A percentile compares a stretch with the other conserved stretches of the same genome.
These are phyloP conservation scores for Drosophila greeni DNA, from an alignment of 2,888 invertebrate genomes.

Conservation along the genomic window DNA sequence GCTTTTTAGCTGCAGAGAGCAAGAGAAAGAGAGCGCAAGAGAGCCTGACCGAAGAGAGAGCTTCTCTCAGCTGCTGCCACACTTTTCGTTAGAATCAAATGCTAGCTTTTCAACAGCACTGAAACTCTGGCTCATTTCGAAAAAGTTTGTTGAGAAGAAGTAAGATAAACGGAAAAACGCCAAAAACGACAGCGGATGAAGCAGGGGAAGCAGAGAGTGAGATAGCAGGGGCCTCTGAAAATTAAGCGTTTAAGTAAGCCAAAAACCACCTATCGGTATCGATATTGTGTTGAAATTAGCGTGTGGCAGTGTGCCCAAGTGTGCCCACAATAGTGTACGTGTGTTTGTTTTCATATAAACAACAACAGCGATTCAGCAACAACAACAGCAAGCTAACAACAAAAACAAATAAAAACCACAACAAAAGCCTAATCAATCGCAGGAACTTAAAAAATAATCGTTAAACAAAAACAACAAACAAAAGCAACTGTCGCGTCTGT, in stretches of 20 bases:
- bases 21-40: neutral
- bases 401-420: slow-evolving; percentile 21
- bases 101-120: slow-evolving; percentile 1
- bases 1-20: neutral
- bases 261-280: slow-evolving; percentile 10
- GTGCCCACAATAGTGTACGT: neutral
- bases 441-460: slow-evolving; percentile 23
- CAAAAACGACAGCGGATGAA: slow-evolving; percentile 27
- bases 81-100: slow-evolving; percentile 45
- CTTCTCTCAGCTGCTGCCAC: slow-evolving; percentile 36
- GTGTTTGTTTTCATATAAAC: slow-evolving; percentile 36
- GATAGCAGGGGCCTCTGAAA: slow-evolving; percentile 8
- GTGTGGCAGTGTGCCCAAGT: slow-evolving; percentile 14
- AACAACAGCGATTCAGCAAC: slow-evolving; percentile 27
- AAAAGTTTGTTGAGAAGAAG: slow-evolving; percentile 54
- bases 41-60: slow-evolving; percentile 18
- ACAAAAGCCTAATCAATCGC: slow-evolving; percentile 23
- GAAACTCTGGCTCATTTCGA: slow-evolving; percentile 11
- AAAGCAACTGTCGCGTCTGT: slow-evolving; percentile 46
- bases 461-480: slow-evolving; percentile 36
- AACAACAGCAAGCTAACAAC: slow-evolving; percentile 20
- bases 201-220: slow-evolving; percentile 9
- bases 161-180: slow-evolving; percentile 47
- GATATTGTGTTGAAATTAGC: slow-evolving; percentile 24
- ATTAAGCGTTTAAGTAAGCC: slow-evolving; percentile 17